These are phyloP conservation scores for Aphelenchoides fujianensis DNA, from an alignment of 1,140 invertebrate genomes.

Conservation along the genomic window DNA sequence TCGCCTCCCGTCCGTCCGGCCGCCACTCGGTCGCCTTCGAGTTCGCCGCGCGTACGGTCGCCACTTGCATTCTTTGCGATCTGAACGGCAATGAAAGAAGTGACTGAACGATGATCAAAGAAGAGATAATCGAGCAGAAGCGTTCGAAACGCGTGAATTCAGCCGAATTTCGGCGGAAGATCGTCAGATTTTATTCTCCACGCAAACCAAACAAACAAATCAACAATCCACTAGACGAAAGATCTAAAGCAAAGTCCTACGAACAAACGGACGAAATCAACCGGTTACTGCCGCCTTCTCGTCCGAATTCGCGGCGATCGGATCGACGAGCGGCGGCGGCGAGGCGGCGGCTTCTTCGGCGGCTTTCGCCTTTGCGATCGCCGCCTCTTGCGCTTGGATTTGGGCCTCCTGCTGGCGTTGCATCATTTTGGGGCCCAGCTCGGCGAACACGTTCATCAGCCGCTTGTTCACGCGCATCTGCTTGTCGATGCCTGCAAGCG, in stretches of 20 bases:
- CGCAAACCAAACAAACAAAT: too few relatives aligned
- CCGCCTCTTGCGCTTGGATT: constrained; percentile 15
- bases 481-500: constrained; percentile 48
- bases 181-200: too few relatives aligned
- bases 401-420: constrained; percentile 33
- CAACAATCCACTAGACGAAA: not conserved
- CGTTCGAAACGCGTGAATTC: too few relatives aligned
- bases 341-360: constrained; percentile 6
- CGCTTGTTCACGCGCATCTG: constrained; percentile 53
- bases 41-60: not conserved
- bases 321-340: too few relatives aligned
- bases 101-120: not conserved
- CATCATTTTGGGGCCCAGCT: constrained; percentile 43
- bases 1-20: constrained; percentile 4
- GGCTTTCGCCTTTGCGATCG: not conserved
- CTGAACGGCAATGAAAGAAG: not conserved
- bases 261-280: not conserved
- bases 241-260: not conserved
- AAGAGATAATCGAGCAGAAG: too few relatives aligned
- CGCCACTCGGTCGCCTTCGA: not conserved
- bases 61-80: not conserved
- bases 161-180: too few relatives aligned
- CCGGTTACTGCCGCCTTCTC: not conserved
- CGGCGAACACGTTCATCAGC: constrained; percentile 49
- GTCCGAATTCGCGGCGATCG: too few relatives aligned